Conservation (phyloP, 1,140 invertebrate species). For the Anastrepha ludens region DNA sequence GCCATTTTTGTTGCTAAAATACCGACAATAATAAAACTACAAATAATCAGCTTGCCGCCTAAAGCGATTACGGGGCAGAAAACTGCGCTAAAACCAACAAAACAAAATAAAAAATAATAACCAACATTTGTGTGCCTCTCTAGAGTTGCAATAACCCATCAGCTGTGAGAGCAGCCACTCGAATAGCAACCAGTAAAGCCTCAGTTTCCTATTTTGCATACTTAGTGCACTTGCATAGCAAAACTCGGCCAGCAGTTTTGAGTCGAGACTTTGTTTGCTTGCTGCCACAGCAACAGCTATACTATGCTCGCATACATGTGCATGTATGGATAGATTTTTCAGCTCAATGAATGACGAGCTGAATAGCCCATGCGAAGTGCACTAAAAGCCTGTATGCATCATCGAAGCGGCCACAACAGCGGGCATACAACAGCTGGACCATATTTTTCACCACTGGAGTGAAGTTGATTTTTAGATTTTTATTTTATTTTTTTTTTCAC, state of each 20-base stretch:
- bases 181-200: not conserved
- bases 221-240: not conserved
- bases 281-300: not conserved
- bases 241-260: constrained; percentile 21
- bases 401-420: not conserved
- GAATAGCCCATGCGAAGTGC: not conserved
- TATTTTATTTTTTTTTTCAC: not conserved
- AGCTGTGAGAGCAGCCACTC: no score
- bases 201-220: not conserved
- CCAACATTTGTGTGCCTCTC: not conserved
- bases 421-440: not conserved
- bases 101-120: constrained; percentile 14
- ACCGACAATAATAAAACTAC: not conserved
- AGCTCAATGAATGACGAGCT: not conserved
- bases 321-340: not conserved
- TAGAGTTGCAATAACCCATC: constrained; percentile 3
- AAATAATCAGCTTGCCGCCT: not conserved
- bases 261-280: not conserved
- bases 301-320: no score
- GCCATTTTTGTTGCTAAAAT: not conserved
- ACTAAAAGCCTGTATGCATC: not conserved
- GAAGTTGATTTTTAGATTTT: not conserved
- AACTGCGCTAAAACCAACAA: not conserved
- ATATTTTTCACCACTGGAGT: constrained; percentile 1
- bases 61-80: not conserved